A percentile compares a stretch with the other conserved stretches of the same genome.
These are phyloP conservation scores for Pipistrellus pygmaeus DNA, from an alignment of 2,797 vertebrate species.

Conservation along the genomic window DNA sequence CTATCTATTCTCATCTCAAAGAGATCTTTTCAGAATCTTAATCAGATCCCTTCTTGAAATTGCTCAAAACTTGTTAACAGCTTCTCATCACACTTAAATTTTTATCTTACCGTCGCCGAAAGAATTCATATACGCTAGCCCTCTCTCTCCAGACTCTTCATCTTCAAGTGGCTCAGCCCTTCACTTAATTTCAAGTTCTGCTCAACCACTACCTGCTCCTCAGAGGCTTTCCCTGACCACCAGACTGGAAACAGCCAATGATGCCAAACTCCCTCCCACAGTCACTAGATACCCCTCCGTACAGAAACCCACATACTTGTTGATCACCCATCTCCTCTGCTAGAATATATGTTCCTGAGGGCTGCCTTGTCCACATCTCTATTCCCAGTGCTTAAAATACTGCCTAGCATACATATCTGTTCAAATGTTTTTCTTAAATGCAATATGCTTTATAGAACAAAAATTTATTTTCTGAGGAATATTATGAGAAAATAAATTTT, in stretches of 20 bases:
- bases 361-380: not conserved
- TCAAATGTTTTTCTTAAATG: slow-evolving; percentile 17
- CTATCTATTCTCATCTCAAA: not conserved
- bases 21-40: not conserved
- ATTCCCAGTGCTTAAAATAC: not conserved
- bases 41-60: not conserved
- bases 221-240: not conserved
- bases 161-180: not conserved
- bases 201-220: not conserved
- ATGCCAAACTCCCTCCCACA: not conserved
- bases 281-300: not conserved
- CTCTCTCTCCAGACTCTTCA: not conserved
- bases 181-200: not conserved
- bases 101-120: not conserved
- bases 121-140: not conserved
- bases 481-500: not conserved
- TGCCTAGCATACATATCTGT: not conserved
- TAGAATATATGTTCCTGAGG: not conserved
- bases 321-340: not conserved
- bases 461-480: not conserved
- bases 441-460: not conserved
- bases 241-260: not conserved
- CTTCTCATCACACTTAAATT: not conserved
- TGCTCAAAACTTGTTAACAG: not conserved
- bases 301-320: not conserved